Percentiles rank a stretch among this genome's conserved stretches.
Evolutionary conservation across 2,113 vertebrate species (phyloP).

Genomic region (Callithrix jacchus): DNA sequence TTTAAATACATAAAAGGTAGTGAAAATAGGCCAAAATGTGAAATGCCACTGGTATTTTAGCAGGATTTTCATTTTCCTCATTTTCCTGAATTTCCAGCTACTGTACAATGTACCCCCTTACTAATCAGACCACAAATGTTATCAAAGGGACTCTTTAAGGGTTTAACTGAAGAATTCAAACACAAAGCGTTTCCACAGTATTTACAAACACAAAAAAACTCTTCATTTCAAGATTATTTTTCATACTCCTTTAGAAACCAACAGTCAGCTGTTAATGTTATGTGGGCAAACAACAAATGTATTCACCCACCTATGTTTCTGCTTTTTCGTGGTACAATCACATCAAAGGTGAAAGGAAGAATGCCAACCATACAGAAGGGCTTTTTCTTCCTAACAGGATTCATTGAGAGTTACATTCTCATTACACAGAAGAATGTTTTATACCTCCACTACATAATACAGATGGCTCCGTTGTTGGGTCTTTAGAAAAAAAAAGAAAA

Average conservation of each 20-base stretch:
- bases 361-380: background rate
- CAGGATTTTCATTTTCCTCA: background rate
- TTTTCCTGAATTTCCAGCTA: background rate
- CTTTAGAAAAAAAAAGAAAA: background rate
- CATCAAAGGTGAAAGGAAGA: background rate
- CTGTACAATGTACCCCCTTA: background rate
- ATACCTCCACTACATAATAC: background rate
- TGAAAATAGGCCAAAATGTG: conserved; percentile 30
- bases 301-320: background rate
- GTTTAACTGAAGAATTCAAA: conserved; percentile 31
- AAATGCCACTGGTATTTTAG: background rate
- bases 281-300: background rate
- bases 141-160: background rate
- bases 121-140: background rate
- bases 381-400: background rate
- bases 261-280: background rate
- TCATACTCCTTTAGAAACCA: conserved; percentile 17
- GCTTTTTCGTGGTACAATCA: background rate
- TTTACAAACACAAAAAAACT: conserved; percentile 26
- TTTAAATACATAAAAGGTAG: conserved; percentile 11
- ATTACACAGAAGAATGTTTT: background rate
- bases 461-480: background rate
- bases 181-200: background rate
- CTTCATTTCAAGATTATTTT: background rate
- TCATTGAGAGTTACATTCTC: background rate